A percentile compares a stretch with the other conserved stretches of the same genome.
These are phyloP conservation scores for Megalonaias nervosa DNA, from an alignment of 1,140 invertebrate genomes.

Conservation along the genomic window DNA sequence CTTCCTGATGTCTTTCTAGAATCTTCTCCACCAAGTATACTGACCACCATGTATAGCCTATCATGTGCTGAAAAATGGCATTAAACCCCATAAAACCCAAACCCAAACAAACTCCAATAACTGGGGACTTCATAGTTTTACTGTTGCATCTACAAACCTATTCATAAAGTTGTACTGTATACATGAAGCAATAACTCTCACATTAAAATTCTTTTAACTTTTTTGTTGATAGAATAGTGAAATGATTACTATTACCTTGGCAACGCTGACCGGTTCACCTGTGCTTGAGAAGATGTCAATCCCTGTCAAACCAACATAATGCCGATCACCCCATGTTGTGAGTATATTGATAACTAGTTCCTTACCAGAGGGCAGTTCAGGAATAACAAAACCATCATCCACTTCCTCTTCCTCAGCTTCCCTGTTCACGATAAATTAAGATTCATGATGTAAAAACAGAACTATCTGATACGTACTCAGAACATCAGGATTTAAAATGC, in stretches of 20 bases:
- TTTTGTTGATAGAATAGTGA: too few relatives aligned
- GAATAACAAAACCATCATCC: slow-evolving; percentile 74
- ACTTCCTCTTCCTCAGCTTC: not conserved
- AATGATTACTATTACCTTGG: slow-evolving; percentile 60
- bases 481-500: not conserved
- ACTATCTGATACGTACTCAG: not conserved
- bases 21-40: too few relatives aligned
- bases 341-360: slow-evolving; percentile 80
- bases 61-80: too few relatives aligned
- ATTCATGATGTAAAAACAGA: not conserved
- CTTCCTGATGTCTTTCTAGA: too few relatives aligned
- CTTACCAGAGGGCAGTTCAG: slow-evolving; percentile 81
- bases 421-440: not conserved
- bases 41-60: too few relatives aligned
- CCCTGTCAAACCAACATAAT: slow-evolving; percentile 86
- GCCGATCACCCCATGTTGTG: slow-evolving; percentile 87
- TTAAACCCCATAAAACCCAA: too few relatives aligned
- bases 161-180: too few relatives aligned
- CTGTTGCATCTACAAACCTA: too few relatives aligned
- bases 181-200: too few relatives aligned
- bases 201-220: too few relatives aligned
- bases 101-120: too few relatives aligned
- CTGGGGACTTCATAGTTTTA: too few relatives aligned
- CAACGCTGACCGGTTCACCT: slow-evolving; percentile 74
- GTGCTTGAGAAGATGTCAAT: slow-evolving; percentile 82